phyloP scores from a whole-genome alignment of 2,797 vertebrate genomes.

The Tauraco hartlaubi region DNA sequence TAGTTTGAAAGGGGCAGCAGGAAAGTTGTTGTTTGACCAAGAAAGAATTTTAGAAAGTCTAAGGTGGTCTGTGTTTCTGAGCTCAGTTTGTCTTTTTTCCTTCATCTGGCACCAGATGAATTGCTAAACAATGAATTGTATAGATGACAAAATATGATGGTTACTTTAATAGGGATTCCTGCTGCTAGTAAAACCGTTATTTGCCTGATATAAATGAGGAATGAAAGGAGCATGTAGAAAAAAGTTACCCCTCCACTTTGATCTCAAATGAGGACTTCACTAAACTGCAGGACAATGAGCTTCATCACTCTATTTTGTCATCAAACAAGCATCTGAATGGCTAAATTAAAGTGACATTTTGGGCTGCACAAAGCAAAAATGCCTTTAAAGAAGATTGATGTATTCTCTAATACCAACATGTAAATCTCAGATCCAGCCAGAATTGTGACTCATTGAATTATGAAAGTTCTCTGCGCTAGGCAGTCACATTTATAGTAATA shows the following conservation, averaged over 20 bases:
- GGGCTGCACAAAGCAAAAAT: neutral
- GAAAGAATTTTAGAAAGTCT: neutral
- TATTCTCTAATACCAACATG: neutral
- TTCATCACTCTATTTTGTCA: neutral
- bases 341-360: conserved; percentile 18
- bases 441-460: neutral
- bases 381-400: neutral
- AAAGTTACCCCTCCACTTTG: neutral
- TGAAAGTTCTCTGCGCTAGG: neutral
- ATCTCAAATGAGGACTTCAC: neutral
- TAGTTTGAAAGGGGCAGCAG: neutral
- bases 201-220: conserved; percentile 12
- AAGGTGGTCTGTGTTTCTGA: neutral
- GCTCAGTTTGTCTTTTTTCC: neutral
- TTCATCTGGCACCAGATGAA: conserved; percentile 19
- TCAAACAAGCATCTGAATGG: neutral
- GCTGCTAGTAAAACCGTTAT: neutral
- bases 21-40: neutral
- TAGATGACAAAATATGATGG: neutral
- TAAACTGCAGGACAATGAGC: neutral
- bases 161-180: conserved; percentile 19
- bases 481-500: neutral
- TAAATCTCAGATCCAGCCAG: neutral
- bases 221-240: neutral
- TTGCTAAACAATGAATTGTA: neutral